Conservation (phyloP, 2,797 vertebrate genomes). For the Sebastes umbrosus region DNA sequence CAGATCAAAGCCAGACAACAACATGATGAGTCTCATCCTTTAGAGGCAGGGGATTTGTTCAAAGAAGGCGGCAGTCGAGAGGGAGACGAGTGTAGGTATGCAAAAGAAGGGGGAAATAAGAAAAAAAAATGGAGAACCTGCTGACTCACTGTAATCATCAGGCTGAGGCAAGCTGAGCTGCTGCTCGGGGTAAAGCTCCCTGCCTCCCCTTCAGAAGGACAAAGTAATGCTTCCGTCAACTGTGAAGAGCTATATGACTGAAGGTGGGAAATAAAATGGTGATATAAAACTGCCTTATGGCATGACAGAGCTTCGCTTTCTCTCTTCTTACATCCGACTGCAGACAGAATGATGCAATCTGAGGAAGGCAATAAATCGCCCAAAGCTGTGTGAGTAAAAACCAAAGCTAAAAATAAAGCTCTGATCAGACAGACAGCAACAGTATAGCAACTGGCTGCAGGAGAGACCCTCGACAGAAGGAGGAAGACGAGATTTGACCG, state of each 20-base stretch:
- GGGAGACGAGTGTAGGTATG: constrained; percentile 39
- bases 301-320: constrained; percentile 37
- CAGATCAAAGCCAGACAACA: constrained; percentile 61
- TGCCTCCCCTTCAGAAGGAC: constrained; percentile 72
- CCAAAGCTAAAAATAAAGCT: constrained; percentile 43
- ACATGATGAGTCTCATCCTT: constrained; percentile 53
- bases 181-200: constrained; percentile 49
- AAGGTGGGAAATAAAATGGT: constrained; percentile 32
- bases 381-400: constrained; percentile 45
- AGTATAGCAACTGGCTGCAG: constrained; percentile 13
- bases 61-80: constrained; percentile 27
- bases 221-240: constrained; percentile 53
- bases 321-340: constrained; percentile 22
- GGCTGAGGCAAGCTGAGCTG: constrained; percentile 45
- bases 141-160: constrained; percentile 80
- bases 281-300: constrained; percentile 42
- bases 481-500: background rate
- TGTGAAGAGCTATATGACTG: constrained; percentile 13
- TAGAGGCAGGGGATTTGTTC: constrained; percentile 58
- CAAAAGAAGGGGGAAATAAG: constrained; percentile 10
- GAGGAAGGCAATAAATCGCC: constrained; percentile 43
- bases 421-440: constrained; percentile 27
- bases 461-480: background rate
- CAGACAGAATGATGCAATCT: constrained; percentile 59
- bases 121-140: constrained; percentile 58